These are phyloP conservation scores for Prenolepis imparis DNA, from an alignment of 2,888 invertebrate species.

Conservation along the genomic window DNA sequence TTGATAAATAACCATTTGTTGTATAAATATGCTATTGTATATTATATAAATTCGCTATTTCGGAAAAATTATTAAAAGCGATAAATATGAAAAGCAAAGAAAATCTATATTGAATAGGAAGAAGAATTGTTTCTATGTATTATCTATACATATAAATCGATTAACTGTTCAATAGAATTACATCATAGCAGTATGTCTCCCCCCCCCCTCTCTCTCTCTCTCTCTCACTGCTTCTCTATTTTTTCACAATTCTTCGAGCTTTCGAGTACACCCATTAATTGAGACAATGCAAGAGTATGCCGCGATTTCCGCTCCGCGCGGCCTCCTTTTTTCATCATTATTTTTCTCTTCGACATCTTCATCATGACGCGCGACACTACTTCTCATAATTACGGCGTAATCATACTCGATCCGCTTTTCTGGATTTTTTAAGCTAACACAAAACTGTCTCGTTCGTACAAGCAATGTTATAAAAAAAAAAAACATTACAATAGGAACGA, in stretches of 20 bases:
- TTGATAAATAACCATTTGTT: neutral
- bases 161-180: conserved; percentile 8
- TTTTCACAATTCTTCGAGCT: conserved; percentile 52
- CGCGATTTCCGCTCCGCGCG: conserved; percentile 15
- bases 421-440: conserved; percentile 61
- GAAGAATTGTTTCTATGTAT: neutral
- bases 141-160: neutral
- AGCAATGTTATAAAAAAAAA: conserved; percentile 64
- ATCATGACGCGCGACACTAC: conserved; percentile 63
- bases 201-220: neutral
- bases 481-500: conserved; percentile 65
- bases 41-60: conserved; percentile 12
- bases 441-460: conserved; percentile 58
- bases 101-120: neutral
- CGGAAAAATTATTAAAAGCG: neutral
- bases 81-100: too few species aligned
- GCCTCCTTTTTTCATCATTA: conserved; percentile 55
- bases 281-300: conserved; percentile 61
- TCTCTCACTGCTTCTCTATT: neutral
- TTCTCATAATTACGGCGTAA: conserved; percentile 76
- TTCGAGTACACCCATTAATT: conserved; percentile 67
- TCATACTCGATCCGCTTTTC: conserved; percentile 61
- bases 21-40: too few species aligned
- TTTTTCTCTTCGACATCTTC: conserved; percentile 73
- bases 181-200: too few species aligned